phyloP scores from a whole-genome alignment of 2,888 invertebrate genomes.

The Cerceris rybyensis region DNA sequence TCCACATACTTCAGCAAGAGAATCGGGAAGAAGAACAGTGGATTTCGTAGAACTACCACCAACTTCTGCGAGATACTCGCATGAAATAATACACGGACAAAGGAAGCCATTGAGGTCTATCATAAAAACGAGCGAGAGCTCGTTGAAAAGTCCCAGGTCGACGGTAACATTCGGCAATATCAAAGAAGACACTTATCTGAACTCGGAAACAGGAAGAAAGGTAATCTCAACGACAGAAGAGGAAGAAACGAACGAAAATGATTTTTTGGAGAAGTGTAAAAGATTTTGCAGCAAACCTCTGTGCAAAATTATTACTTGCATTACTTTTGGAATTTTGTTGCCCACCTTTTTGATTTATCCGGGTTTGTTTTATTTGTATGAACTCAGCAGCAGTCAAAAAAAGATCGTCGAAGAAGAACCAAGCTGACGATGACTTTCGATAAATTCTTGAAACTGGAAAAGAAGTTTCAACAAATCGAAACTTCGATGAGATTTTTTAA shows the following conservation, averaged over 20 bases:
- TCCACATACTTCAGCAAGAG: background rate
- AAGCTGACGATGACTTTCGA: background rate
- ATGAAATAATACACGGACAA: background rate
- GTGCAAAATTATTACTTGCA: slow-evolving; percentile 50
- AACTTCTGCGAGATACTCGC: background rate
- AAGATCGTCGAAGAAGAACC: background rate
- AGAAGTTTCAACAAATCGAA: too few species aligned
- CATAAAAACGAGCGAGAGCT: background rate
- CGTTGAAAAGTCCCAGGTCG: background rate
- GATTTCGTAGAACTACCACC: background rate
- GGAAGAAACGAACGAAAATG: background rate
- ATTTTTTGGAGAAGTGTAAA: background rate
- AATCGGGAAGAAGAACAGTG: background rate
- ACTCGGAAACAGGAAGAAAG: background rate
- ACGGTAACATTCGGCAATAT: background rate
- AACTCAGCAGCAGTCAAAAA: background rate
- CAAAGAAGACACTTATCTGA: background rate
- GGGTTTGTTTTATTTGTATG: slow-evolving; percentile 10
- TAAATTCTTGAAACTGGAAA: too few species aligned
- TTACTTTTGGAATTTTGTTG: slow-evolving; percentile 51
- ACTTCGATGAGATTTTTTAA: too few species aligned
- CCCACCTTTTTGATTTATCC: slow-evolving; percentile 55
- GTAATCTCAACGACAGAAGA: background rate
- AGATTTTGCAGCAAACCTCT: background rate
- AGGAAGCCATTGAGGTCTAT: background rate